A percentile compares a stretch with the other conserved stretches of the same genome.
Conservation (phyloP, 2,797 vertebrate species). For the Intellagama lesueurii region DNA sequence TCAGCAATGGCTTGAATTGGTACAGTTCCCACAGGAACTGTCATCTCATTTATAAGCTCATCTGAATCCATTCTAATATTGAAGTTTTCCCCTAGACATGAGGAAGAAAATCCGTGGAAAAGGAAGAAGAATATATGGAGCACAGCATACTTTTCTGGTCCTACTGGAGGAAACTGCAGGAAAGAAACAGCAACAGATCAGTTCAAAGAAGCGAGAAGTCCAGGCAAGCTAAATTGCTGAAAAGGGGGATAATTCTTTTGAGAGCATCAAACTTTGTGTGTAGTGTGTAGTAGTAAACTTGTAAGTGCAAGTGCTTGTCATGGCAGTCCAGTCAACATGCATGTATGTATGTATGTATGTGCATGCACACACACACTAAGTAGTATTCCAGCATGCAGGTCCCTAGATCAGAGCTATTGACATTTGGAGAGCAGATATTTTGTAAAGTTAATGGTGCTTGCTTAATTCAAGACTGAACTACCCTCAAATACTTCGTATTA, state of each 20-base stretch:
- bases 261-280: background rate
- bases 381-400: too few relatives aligned
- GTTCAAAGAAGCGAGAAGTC: background rate
- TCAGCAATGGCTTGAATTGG: background rate
- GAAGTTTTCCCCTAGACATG: background rate
- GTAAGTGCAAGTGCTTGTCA: too few relatives aligned
- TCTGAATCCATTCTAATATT: background rate
- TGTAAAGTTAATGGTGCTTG: too few relatives aligned
- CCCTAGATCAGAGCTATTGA: too few relatives aligned
- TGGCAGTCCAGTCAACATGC: too few relatives aligned
- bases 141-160: background rate
- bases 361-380: too few relatives aligned
- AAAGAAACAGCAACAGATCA: background rate
- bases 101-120: background rate
- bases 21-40: background rate
- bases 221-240: background rate
- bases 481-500: too few relatives aligned
- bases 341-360: too few relatives aligned
- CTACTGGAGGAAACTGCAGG: background rate
- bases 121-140: background rate
- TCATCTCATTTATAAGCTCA: background rate
- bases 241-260: background rate
- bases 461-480: too few relatives aligned
- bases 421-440: too few relatives aligned
- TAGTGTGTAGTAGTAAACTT: too few relatives aligned